Evolutionary conservation across 2,113 vertebrate genomes (phyloP).

Genomic region (Callithrix jacchus): DNA sequence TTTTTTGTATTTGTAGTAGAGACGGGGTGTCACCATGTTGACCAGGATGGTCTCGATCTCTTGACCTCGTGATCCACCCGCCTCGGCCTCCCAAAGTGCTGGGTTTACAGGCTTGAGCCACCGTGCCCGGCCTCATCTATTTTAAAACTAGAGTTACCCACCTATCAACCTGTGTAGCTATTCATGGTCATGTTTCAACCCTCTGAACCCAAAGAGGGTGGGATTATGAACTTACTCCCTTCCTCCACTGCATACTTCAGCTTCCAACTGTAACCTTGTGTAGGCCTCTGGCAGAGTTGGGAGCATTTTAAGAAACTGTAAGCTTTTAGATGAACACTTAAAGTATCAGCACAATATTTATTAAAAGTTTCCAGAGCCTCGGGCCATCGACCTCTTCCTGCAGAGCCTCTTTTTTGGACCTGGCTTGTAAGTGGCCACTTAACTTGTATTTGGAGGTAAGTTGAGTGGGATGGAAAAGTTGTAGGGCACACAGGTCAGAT

Average conservation of each 20-base stretch:
- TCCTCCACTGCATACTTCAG: background rate
- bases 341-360: background rate
- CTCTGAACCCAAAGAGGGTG: background rate
- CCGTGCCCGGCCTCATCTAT: too few species aligned
- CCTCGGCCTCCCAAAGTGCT: too few species aligned
- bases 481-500: background rate
- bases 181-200: background rate
- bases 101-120: too few species aligned
- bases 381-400: background rate
- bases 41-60: too few species aligned
- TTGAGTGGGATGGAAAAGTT: background rate
- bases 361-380: background rate
- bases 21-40: too few species aligned
- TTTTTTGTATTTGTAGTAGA: too few species aligned
- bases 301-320: background rate
- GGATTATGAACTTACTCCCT: background rate
- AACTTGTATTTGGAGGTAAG: background rate
- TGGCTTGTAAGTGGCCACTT: background rate
- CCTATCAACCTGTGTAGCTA: background rate
- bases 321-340: constrained; percentile 9
- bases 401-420: too few species aligned
- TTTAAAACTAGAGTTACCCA: constrained; percentile 8
- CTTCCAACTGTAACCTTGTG: background rate
- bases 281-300: background rate
- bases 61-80: too few species aligned